Evolutionary conservation across 2,888 invertebrate genomes (phyloP).

Genomic region (Caenorhabditis sp.): DNA sequence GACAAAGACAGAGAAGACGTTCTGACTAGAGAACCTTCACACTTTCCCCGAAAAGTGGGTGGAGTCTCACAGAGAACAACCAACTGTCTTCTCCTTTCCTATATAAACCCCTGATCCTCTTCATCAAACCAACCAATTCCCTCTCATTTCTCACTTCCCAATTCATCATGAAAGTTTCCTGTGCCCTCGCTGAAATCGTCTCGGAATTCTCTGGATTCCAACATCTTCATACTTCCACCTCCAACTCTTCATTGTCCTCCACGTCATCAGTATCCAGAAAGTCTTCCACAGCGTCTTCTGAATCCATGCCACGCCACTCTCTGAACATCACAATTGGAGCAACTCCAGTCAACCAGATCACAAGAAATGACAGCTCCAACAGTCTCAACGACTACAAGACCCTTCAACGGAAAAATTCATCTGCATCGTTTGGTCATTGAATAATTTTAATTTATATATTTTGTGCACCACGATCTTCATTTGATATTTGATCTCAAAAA

Average conservation of each 20-base stretch:
- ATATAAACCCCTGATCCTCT: not conserved
- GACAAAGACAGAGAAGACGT: not conserved
- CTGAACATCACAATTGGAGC: conserved; percentile 50
- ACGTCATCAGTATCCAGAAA: not conserved
- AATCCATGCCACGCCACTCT: conserved; percentile 29
- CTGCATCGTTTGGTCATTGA: conserved; percentile 32
- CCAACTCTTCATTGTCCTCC: conserved; percentile 9
- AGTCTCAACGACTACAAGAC: conserved; percentile 35
- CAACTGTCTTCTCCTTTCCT: not conserved
- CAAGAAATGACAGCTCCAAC: conserved; percentile 6
- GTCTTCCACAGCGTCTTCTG: conserved; percentile 2
- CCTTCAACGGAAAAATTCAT: conserved; percentile 24
- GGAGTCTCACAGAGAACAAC: conserved; percentile 4
- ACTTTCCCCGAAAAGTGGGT: not conserved
- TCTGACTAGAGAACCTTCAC: conserved; percentile 9
- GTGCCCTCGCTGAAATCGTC: conserved; percentile 51
- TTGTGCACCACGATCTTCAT: not conserved
- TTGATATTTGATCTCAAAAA: not conserved
- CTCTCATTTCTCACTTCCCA: not conserved
- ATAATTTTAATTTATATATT: conserved; percentile 20
- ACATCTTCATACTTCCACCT: conserved; percentile 32
- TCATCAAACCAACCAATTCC: not conserved
- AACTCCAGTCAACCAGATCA: not conserved
- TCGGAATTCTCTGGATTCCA: conserved; percentile 54
- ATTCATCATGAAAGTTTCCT: conserved; percentile 37